A percentile compares a stretch with the other conserved stretches of the same genome.
Conservation (phyloP, 2,797 vertebrate genomes). For the Poeciliopsis infans region DNA sequence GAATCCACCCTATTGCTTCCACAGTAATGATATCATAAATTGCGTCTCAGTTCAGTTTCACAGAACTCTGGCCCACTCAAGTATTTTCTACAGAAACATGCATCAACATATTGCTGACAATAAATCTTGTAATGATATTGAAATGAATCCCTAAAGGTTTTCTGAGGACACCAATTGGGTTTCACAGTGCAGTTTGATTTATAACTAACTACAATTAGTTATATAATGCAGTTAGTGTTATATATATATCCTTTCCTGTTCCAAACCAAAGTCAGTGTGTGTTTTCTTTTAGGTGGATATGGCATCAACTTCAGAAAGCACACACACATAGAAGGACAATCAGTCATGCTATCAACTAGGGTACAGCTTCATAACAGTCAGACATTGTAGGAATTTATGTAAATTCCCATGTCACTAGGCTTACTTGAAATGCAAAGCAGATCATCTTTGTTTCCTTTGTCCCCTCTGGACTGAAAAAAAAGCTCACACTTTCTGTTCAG, state of each 20-base stretch:
- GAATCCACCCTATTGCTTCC: constrained; percentile 44
- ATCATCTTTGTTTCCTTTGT: constrained; percentile 10
- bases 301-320: neutral
- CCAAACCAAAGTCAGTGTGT: neutral
- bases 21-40: constrained; percentile 61
- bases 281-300: constrained; percentile 30
- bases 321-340: neutral
- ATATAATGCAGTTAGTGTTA: too few species aligned
- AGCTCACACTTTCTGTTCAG: constrained; percentile 24
- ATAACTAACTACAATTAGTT: neutral
- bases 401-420: constrained; percentile 17
- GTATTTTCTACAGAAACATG: constrained; percentile 2
- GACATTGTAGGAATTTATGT: constrained; percentile 17
- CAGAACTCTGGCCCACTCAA: constrained; percentile 30
- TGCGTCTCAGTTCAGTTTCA: constrained; percentile 28
- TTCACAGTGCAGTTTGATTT: constrained; percentile 17
- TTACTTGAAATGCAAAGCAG: constrained; percentile 28
- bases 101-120: constrained; percentile 37
- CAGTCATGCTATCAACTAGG: neutral
- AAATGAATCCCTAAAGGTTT: constrained; percentile 6
- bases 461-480: constrained; percentile 11
- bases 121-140: constrained; percentile 10
- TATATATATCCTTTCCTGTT: constrained; percentile 12
- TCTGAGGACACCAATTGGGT: constrained; percentile 32
- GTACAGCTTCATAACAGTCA: neutral